Percentiles rank a stretch among this genome's conserved stretches.
Conservation (phyloP, 2,888 invertebrate species). For the Spilarctia lutea region DNA sequence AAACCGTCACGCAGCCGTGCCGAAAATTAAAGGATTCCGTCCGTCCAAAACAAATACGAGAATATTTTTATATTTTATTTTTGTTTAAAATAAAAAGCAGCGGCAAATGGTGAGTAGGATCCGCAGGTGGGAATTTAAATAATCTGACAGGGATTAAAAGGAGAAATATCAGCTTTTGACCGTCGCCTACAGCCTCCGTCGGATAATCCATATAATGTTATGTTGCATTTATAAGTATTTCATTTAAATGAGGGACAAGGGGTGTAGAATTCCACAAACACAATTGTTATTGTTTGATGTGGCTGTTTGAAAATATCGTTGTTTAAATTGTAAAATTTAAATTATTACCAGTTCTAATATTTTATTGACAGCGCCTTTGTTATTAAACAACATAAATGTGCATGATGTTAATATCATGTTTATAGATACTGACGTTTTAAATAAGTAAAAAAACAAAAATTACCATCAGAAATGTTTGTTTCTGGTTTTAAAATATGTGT, state of each 20-base stretch:
- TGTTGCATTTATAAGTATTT: constrained; percentile 70
- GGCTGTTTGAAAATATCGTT: constrained; percentile 7
- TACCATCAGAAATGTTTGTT: not conserved
- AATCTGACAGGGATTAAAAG: constrained; percentile 86
- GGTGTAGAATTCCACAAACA: constrained; percentile 39
- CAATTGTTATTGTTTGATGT: constrained; percentile 29
- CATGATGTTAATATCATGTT: not conserved
- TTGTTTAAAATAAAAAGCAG: constrained; percentile 78
- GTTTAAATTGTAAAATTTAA: constrained; percentile 5
- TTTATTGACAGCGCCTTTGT: not conserved
- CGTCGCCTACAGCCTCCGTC: constrained; percentile 69
- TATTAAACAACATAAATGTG: not conserved
- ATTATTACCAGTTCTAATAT: not conserved
- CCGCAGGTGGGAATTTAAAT: constrained; percentile 87
- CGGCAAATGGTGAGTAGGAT: constrained; percentile 71
- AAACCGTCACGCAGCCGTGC: constrained; percentile 78
- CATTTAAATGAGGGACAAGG: constrained; percentile 71
- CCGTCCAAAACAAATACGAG: constrained; percentile 85
- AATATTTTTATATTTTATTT: constrained; percentile 86
- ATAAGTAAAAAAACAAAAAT: too few relatives aligned
- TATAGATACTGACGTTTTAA: not conserved
- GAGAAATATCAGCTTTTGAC: constrained; percentile 86
- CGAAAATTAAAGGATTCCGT: constrained; percentile 85
- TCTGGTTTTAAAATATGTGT: too few relatives aligned
- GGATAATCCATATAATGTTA: constrained; percentile 79